These are phyloP conservation scores for Eristalinus sepulchralis DNA, from an alignment of 2,888 invertebrate genomes.

Conservation along the genomic window DNA sequence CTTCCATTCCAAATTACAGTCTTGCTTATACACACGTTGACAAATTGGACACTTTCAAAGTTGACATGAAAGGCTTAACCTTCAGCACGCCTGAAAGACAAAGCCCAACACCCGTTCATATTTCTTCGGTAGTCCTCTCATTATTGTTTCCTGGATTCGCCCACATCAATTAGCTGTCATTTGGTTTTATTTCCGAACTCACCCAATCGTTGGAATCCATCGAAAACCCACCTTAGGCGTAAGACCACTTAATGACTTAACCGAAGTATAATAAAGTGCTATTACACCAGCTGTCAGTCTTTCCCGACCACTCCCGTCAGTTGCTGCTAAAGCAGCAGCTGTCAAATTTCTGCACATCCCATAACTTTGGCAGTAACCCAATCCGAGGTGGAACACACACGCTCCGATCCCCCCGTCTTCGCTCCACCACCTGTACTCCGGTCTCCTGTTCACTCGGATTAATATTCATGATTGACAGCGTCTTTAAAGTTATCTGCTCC, in stretches of 20 bases:
- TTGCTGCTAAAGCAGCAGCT: neutral
- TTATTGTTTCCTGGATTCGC: neutral
- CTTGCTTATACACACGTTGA: neutral
- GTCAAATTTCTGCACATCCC: neutral
- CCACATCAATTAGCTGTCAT: neutral
- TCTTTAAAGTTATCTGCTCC: slow-evolving; percentile 25
- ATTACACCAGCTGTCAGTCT: neutral
- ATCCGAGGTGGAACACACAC: neutral
- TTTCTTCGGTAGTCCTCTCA: neutral
- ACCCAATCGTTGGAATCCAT: neutral
- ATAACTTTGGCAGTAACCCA: neutral
- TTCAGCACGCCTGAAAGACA: neutral
- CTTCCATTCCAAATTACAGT: too few relatives aligned
- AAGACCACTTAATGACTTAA: neutral
- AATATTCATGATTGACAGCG: slow-evolving; percentile 12
- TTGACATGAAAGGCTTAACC: neutral
- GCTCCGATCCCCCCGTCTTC: neutral
- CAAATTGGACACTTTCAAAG: neutral
- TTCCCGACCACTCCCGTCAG: neutral
- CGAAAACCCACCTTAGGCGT: neutral
- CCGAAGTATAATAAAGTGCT: neutral
- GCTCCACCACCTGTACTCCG: neutral
- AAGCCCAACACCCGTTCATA: neutral
- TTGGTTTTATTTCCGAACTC: neutral
- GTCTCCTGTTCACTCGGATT: neutral